Evolutionary conservation across 2,797 vertebrate genomes (phyloP).

Genomic region (Knipowitschia caucasica): DNA sequence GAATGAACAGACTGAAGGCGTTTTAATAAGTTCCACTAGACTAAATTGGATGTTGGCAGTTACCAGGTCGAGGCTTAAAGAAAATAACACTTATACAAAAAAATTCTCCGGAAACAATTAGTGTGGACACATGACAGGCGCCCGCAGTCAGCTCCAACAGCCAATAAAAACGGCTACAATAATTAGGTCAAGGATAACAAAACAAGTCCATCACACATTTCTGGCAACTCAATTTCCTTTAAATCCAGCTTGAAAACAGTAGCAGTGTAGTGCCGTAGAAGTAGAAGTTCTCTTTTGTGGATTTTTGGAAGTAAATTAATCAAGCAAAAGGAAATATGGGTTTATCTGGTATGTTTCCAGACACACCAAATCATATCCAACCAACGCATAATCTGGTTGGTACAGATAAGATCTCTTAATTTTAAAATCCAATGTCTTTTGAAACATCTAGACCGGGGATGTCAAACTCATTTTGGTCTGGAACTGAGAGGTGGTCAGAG

Average conservation of each 20-base stretch:
- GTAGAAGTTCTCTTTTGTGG: not conserved
- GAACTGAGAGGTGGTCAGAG: too few relatives aligned
- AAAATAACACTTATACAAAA: not conserved
- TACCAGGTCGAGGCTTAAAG: slow-evolving; percentile 4
- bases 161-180: slow-evolving; percentile 5
- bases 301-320: not conserved
- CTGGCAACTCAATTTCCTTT: not conserved
- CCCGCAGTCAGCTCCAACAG: not conserved
- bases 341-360: not conserved
- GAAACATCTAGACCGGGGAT: too few relatives aligned
- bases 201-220: not conserved
- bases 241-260: not conserved
- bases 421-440: not conserved
- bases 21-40: not conserved
- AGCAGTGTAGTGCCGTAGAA: not conserved
- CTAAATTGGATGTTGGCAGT: not conserved
- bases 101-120: not conserved
- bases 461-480: too few relatives aligned
- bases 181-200: slow-evolving; percentile 13
- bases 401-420: not conserved
- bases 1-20: not conserved
- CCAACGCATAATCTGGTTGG: not conserved
- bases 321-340: not conserved
- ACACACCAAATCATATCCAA: not conserved
- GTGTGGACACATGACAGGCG: slow-evolving; percentile 6